A percentile compares a stretch with the other conserved stretches of the same genome.
Conservation (phyloP, 23 tunicate genomes). For the Halocynthia aurantium region DNA sequence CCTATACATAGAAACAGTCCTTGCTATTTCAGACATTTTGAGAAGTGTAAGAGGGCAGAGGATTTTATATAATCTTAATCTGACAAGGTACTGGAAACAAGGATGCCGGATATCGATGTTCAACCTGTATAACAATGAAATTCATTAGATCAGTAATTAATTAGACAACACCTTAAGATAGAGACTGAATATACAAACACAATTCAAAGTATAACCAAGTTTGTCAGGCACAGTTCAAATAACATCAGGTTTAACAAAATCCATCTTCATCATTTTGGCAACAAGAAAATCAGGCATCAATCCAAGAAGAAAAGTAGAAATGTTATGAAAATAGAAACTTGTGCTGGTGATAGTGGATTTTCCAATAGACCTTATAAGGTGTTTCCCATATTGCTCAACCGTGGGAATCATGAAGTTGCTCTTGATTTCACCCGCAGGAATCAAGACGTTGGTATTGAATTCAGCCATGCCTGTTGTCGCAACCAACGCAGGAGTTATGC, state of each 20-base stretch:
- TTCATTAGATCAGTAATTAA: too few relatives aligned
- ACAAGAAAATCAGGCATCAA: not conserved
- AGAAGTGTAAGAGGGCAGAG: too few relatives aligned
- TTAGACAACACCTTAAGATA: too few relatives aligned
- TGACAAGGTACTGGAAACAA: too few relatives aligned
- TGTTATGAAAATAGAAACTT: slow-evolving; percentile 12
- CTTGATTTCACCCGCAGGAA: not conserved
- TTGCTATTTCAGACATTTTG: too few relatives aligned
- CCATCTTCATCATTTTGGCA: not conserved
- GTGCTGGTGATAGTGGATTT: slow-evolving; percentile 16
- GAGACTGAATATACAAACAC: too few relatives aligned
- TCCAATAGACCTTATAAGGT: slow-evolving; percentile 2
- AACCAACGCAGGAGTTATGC: slow-evolving; percentile 14
- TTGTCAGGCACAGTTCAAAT: not conserved
- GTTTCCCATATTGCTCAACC: slow-evolving; percentile 6
- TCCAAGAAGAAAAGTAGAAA: not conserved
- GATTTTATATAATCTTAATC: too few relatives aligned
- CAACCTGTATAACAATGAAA: too few relatives aligned
- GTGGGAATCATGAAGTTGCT: slow-evolving; percentile 19
- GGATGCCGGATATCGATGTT: too few relatives aligned
- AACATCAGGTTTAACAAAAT: not conserved
- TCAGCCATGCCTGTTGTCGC: slow-evolving; percentile 2
- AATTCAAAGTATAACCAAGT: too few relatives aligned
- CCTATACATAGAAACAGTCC: too few relatives aligned
- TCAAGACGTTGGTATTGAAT: slow-evolving; percentile 6